phyloP scores from a whole-genome alignment of 2,888 invertebrate genomes.

The Synanthedon tipuliformis region DNA sequence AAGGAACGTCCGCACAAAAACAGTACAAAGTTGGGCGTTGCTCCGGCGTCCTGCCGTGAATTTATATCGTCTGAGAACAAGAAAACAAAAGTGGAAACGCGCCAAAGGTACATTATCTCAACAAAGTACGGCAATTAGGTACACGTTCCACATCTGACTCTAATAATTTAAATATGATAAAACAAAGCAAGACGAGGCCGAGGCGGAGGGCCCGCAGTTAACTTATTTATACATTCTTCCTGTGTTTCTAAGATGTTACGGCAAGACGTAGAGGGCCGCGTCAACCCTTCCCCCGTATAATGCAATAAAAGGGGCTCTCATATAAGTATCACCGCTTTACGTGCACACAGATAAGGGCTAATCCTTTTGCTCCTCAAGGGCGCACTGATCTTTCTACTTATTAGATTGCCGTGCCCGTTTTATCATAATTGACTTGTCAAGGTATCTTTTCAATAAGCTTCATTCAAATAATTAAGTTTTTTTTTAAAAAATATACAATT shows the following conservation, averaged over 20 bases:
- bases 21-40: conserved; percentile 61
- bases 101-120: conserved; percentile 71
- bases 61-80: conserved; percentile 64
- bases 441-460: conserved; percentile 1
- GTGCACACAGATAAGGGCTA: conserved; percentile 59
- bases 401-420: conserved; percentile 24
- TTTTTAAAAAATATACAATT: no score
- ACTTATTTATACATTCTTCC: conserved; percentile 69
- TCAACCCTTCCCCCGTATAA: conserved; percentile 59
- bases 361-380: conserved; percentile 43
- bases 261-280: conserved; percentile 26
- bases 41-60: conserved; percentile 48
- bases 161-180: conserved; percentile 71
- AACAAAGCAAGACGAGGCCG: conserved; percentile 60
- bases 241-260: conserved; percentile 36
- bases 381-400: conserved; percentile 46
- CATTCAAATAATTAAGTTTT: no score
- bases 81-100: conserved; percentile 69
- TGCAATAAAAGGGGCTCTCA: conserved; percentile 69
- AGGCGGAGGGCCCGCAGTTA: conserved; percentile 54
- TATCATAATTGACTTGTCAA: conserved; percentile 1
- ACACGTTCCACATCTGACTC: conserved; percentile 71
- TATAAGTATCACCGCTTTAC: conserved; percentile 65
- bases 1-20: conserved; percentile 60
- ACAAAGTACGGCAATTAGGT: conserved; percentile 71